Evolutionary conservation across 1,140 invertebrate genomes (phyloP), one percentile per base, ranked within the genome.

Genomic region (Sogatella furcifera): DNA sequence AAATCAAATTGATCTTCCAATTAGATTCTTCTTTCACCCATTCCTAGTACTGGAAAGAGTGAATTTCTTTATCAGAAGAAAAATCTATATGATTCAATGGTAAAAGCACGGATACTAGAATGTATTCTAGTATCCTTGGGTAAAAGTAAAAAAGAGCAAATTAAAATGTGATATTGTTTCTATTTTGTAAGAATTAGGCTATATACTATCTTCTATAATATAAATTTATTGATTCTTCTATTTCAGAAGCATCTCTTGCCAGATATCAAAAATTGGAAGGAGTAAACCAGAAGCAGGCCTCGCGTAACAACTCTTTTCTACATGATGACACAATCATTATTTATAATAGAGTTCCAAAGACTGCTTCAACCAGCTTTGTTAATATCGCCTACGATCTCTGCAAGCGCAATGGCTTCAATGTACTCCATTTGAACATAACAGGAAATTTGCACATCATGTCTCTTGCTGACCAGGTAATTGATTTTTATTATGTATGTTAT

Each of bases 321-420:
- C 52, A 63, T 56, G 81, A 87, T 64, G 79, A 88, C 69, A 68
- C 85, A 55, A 80, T 97, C 31, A 81, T 97, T 41, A 89, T 97
- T 65, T 98, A 97, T 73, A 97, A 98, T 74, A 81, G 95, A 71
- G 93, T 98, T 38, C 97, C 97, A 15, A 99, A 99, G 77, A 98
- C 96, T n/a, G 97, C 90, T 5, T 98, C 95, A 6, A 99, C 97
- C 4, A 97, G 94, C 73, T 95, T 99, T 72, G 92, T 97, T 57
- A 95, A 95, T 65, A 84, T 99, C 58, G 93, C 91, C 4, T 99
- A 99, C 74, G 95, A 98, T 77, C 76, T 98, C 17, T 98, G 94
- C 73, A 87, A 89, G 68, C 82, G 78, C 62, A 98, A 98, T 77
- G 84, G 86, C 66, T 98, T 93, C 74, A 85, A 92, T 76, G 89